phyloP scores from a whole-genome alignment of 2,888 invertebrate genomes.

The Helleia helle region DNA sequence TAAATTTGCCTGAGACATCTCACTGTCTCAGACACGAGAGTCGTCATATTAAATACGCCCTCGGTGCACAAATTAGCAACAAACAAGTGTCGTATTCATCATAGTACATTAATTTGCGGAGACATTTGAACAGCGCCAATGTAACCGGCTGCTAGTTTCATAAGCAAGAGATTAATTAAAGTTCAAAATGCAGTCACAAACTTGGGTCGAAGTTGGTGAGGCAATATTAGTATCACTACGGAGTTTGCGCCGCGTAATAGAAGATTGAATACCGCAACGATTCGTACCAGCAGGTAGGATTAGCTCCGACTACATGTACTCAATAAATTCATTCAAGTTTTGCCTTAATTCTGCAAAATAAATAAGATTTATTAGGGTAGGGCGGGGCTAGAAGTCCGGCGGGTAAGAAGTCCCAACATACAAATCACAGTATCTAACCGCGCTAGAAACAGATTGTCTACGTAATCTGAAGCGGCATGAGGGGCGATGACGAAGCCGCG shows the following conservation, averaged over 20 bases:
- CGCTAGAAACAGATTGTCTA: too few relatives aligned
- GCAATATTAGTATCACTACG: constrained; percentile 5
- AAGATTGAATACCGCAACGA: not conserved
- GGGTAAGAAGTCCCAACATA: too few relatives aligned
- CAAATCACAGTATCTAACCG: too few relatives aligned
- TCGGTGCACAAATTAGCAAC: not conserved
- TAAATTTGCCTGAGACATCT: too few relatives aligned
- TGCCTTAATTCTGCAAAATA: too few relatives aligned
- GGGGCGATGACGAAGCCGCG: too few relatives aligned
- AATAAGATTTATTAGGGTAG: too few relatives aligned
- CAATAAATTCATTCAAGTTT: too few relatives aligned
- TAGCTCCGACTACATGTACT: not conserved
- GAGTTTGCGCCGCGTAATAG: not conserved
- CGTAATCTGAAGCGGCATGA: too few relatives aligned
- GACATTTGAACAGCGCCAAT: not conserved
- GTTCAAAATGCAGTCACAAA: constrained; percentile 6
- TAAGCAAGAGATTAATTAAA: constrained; percentile 5
- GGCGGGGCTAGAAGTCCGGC: too few relatives aligned
- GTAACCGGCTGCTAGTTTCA: constrained; percentile 1
- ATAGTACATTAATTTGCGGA: not conserved
- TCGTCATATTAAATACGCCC: too few relatives aligned
- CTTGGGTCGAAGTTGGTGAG: not conserved
- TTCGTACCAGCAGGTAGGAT: not conserved
- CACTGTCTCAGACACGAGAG: too few relatives aligned
- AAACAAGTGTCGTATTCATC: not conserved